Conservation (phyloP, 2,113 vertebrate genomes). For the Brachypteracias leptosomus region DNA sequence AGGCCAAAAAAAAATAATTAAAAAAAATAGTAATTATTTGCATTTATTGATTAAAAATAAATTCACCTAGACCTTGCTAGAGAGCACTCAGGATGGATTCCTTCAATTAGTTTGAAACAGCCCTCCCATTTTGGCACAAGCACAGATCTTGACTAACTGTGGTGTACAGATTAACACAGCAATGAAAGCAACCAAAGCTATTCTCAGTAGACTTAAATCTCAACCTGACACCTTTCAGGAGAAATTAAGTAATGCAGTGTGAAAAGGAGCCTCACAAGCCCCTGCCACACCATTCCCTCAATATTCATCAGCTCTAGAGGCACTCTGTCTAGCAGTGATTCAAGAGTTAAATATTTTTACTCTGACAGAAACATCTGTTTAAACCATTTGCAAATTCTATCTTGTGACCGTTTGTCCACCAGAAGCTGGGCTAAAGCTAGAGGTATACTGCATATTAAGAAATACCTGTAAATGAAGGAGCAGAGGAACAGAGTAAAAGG, state of each 20-base stretch:
- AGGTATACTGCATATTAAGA: background rate
- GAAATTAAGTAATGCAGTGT: background rate
- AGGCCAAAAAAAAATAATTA: background rate
- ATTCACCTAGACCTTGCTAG: background rate
- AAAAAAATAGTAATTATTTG: background rate
- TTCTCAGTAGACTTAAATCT: background rate
- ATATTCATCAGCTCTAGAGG: background rate
- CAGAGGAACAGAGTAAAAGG: background rate
- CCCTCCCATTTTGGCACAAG: background rate
- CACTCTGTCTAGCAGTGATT: background rate
- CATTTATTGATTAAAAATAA: background rate
- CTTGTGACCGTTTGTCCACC: background rate
- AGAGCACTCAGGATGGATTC: background rate
- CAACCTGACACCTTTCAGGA: no score
- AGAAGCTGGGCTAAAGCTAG: background rate
- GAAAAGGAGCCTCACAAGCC: background rate
- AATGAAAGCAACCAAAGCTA: background rate
- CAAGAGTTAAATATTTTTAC: background rate
- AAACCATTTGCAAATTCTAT: background rate
- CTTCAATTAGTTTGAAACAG: background rate
- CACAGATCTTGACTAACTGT: background rate
- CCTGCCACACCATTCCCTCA: background rate
- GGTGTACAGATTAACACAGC: background rate
- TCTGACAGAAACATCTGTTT: background rate
- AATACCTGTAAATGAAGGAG: background rate